phyloP scores from a whole-genome alignment of 2,797 vertebrate genomes.

The Agapornis canus region DNA sequence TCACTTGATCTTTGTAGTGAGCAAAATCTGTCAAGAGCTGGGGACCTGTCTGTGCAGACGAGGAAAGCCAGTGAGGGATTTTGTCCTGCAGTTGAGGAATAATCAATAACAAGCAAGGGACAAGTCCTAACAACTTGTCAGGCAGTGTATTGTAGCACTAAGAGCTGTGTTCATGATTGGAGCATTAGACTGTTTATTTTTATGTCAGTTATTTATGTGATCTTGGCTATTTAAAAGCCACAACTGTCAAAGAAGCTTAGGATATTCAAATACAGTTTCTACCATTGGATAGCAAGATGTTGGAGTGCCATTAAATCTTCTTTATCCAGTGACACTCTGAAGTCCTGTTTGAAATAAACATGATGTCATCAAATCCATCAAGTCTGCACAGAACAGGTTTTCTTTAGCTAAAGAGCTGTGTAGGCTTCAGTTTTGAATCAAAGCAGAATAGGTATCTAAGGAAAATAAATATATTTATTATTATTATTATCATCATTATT shows the following conservation, averaged over 20 bases:
- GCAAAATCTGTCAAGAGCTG: neutral
- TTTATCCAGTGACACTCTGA: neutral
- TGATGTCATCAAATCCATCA: neutral
- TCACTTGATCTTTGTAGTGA: neutral
- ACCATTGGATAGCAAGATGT: neutral
- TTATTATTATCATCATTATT: neutral
- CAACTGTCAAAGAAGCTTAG: neutral
- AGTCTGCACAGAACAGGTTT: neutral
- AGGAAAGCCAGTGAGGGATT: neutral
- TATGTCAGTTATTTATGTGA: neutral
- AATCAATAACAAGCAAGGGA: neutral
- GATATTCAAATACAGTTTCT: neutral
- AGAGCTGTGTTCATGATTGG: neutral
- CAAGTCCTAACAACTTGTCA: neutral
- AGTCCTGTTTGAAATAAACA: neutral
- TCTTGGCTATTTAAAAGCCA: neutral
- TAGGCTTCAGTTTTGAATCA: neutral
- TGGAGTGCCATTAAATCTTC: neutral
- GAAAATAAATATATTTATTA: neutral
- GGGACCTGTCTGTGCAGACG: accelerated
- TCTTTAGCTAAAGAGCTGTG: neutral
- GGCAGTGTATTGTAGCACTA: neutral
- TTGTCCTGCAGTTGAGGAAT: neutral
- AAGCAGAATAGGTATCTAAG: neutral
- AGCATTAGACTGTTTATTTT: neutral